These are phyloP conservation scores for Drosophila histrio DNA, from an alignment of 2,888 invertebrate species.

Conservation along the genomic window DNA sequence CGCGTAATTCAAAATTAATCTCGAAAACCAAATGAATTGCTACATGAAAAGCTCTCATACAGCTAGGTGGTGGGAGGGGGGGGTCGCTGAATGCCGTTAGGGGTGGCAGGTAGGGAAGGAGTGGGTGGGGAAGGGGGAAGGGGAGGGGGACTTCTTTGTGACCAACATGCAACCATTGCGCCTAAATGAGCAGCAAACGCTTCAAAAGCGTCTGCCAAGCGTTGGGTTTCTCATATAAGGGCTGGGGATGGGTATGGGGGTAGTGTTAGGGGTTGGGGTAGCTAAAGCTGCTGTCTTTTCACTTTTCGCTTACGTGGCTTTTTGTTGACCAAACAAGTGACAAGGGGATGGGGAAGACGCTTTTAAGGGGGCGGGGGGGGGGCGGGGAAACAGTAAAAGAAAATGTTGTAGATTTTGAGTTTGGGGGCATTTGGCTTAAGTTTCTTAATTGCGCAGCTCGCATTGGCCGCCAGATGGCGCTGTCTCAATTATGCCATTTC, in stretches of 20 bases:
- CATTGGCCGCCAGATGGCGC: constrained; percentile 50
- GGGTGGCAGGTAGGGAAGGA: neutral
- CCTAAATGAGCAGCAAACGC: constrained; percentile 68
- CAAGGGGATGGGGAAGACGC: neutral
- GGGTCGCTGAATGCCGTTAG: neutral
- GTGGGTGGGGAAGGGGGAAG: neutral
- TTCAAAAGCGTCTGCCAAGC: constrained; percentile 57
- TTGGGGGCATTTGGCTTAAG: constrained; percentile 13
- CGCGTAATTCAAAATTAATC: constrained; percentile 78
- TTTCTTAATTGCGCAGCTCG: constrained; percentile 63
- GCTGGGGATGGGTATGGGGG: neutral
- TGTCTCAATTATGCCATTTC: constrained; percentile 73
- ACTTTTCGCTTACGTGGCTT: constrained; percentile 66
- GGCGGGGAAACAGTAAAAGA: constrained; percentile 14
- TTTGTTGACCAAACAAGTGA: constrained; percentile 44
- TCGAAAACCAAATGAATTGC: constrained; percentile 67
- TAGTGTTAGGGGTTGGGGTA: too few relatives aligned
- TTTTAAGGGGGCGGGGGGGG: neutral
- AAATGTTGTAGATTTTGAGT: constrained; percentile 15
- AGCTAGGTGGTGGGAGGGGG: neutral
- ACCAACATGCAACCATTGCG: constrained; percentile 58
- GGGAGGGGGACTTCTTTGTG: constrained; percentile 35
- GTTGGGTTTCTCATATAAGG: too few relatives aligned
- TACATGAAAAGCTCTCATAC: constrained; percentile 45
- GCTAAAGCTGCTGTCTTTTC: constrained; percentile 24